Base-by-base conservation (phyloP, 2,888 invertebrate species). In the Mesorhabditis sp. region DNA sequence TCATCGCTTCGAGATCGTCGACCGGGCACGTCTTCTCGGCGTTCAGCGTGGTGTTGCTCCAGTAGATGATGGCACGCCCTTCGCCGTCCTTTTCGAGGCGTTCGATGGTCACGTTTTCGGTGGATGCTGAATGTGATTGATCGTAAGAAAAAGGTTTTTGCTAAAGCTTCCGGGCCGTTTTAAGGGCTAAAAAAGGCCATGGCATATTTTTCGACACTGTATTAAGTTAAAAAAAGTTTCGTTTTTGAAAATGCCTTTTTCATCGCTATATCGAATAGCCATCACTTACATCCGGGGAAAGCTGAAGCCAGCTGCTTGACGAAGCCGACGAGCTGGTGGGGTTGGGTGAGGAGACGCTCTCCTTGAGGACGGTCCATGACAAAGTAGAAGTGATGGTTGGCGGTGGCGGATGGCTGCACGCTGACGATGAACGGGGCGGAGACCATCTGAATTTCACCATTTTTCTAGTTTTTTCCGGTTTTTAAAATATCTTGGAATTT, bases 401-500 rank as follows among this genome's bases (percentile, higher is more conserved):
- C 65, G 5, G 68, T 67, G 4, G 75, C 66, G 10, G 78, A 68
- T 7, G 71, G 69, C 65, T 75, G 72, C 10, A 78, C 78, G 15
- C 67, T 70, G 41, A 80, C 74, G 43, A 73, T 68, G 74, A 80
- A 80, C 41, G 79, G 74, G 64, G 79, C 76, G 10, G 75, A 70
- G 5, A 73, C 75, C 65, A 78, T 73, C 73, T 70, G 65, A 67
- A 66, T 66, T 10, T 45, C 15, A 45, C 13, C n/a, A 45, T 66
- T 44, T 7, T 45, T n/a, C n/a, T 63, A 1, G 63, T 10, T 28
- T 13, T 13, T 63, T 63, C n/a, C 7, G 28, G 10, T 7, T 63
- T 63, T 63, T 28, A 28, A 28, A 28, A 28, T 28, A 28, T 28
- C 28, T 28, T 28, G 1, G 28, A 28, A 28, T 28, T 28, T 28